These are phyloP conservation scores for Mimas tiliae DNA, from an alignment of 2,888 invertebrate species.

Conservation along the genomic window DNA sequence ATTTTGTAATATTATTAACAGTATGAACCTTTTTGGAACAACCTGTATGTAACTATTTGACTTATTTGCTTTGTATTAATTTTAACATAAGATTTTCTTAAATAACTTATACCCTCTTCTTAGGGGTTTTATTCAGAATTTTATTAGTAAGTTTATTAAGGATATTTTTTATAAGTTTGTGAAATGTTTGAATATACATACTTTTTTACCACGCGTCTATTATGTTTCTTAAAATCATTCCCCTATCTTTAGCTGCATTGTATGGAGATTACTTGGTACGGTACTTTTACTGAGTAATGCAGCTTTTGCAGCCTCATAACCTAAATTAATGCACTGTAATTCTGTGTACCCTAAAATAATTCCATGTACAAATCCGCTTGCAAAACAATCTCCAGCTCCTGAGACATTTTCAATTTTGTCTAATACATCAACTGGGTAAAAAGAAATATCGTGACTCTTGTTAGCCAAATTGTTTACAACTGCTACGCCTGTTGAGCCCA, in stretches of 20 bases:
- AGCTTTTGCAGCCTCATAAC: constrained; percentile 85
- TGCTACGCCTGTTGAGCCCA: constrained; percentile 86
- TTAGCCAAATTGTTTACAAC: constrained; percentile 57
- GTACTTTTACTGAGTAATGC: constrained; percentile 85
- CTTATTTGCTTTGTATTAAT: too few species aligned
- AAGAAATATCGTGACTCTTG: constrained; percentile 28
- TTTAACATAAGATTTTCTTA: too few species aligned
- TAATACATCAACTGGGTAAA: constrained; percentile 70
- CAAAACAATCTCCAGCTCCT: constrained; percentile 93
- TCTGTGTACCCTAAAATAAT: constrained; percentile 83
- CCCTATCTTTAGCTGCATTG: background rate
- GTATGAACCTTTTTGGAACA: too few species aligned
- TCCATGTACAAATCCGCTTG: constrained; percentile 88
- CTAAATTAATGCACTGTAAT: constrained; percentile 85
- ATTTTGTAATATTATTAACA: too few species aligned
- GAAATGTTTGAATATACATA: background rate
- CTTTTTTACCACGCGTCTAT: background rate
- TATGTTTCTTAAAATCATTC: background rate
- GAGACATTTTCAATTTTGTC: constrained; percentile 88
- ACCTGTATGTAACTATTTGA: too few species aligned
- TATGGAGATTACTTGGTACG: constrained; percentile 75
- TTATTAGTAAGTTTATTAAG: too few species aligned
- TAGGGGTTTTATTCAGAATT: too few species aligned
- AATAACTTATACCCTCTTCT: too few species aligned
- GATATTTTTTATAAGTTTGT: background rate